Percentiles rank a stretch among this genome's conserved stretches.
These are phyloP conservation scores for Psittacus erithacus DNA, from an alignment of 2,113 vertebrate species.

Conservation along the genomic window DNA sequence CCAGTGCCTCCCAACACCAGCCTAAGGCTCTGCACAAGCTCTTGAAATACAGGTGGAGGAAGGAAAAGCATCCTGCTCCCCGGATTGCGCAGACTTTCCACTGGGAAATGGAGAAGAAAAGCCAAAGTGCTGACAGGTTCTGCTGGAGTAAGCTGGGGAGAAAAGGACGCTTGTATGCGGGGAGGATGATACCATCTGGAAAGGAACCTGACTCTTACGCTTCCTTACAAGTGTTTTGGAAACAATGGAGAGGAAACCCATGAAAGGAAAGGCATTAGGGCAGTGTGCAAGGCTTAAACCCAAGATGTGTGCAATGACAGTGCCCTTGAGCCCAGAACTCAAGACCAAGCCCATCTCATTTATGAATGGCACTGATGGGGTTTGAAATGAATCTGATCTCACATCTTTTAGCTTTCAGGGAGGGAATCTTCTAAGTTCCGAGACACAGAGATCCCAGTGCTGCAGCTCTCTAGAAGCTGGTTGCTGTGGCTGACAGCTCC, in stretches of 20 bases:
- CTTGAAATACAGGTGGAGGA: not conserved
- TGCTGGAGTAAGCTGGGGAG: not conserved
- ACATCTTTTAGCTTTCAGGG: not conserved
- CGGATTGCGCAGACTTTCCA: not conserved
- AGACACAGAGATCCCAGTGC: not conserved
- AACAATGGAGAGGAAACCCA: not conserved
- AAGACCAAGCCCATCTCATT: not conserved
- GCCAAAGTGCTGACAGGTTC: not conserved
- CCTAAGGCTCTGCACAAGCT: not conserved
- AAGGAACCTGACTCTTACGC: not conserved
- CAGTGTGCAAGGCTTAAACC: not conserved
- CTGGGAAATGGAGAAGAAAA: not conserved
- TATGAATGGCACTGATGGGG: not conserved
- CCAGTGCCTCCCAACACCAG: not conserved
- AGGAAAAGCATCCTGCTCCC: not conserved
- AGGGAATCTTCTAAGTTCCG: not conserved
- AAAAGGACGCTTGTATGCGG: not conserved
- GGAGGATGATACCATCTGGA: not conserved
- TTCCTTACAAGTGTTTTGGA: not conserved
- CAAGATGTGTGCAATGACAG: accelerated
- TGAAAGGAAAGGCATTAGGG: not conserved
- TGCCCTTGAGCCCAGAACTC: not conserved
- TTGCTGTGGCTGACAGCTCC: not conserved
- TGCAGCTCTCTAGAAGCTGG: not conserved
- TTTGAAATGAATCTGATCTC: not conserved